Percentiles rank a stretch among this genome's conserved stretches.
These are phyloP conservation scores for Pachypeltis micranthus DNA, from an alignment of 1,140 invertebrate species.

Conservation along the genomic window DNA sequence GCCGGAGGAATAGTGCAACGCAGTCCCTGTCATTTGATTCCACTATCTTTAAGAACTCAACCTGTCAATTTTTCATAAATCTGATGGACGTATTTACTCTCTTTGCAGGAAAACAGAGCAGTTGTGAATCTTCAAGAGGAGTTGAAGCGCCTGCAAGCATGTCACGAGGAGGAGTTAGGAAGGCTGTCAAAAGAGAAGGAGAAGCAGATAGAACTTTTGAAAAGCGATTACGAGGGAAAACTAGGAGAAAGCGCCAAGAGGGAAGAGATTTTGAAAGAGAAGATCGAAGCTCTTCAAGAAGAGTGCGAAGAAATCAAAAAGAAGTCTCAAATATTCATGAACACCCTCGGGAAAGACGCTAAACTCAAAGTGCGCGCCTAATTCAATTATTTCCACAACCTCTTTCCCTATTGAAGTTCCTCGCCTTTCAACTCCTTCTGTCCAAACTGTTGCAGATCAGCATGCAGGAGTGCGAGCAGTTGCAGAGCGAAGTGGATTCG, in stretches of 20 bases:
- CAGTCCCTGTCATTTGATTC: no score
- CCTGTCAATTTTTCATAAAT: not conserved
- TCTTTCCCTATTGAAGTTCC: no score
- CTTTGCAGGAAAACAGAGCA: slow-evolving; percentile 15
- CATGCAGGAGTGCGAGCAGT: slow-evolving; percentile 32
- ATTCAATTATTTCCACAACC: no score
- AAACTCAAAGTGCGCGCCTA: slow-evolving; percentile 29
- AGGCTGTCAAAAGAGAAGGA: slow-evolving; percentile 14
- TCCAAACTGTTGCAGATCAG: slow-evolving; percentile 34
- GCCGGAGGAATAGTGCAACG: no score
- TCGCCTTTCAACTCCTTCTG: no score
- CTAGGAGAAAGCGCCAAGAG: slow-evolving; percentile 26
- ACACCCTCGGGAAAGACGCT: slow-evolving; percentile 30
- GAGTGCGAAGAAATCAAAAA: slow-evolving; percentile 32
- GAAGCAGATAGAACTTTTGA: slow-evolving; percentile 7
- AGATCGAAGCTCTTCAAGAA: slow-evolving; percentile 28
- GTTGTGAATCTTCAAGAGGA: slow-evolving; percentile 20
- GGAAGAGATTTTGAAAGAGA: slow-evolving; percentile 30
- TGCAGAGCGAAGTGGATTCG: slow-evolving; percentile 56
- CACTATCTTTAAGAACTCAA: no score
- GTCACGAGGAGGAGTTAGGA: slow-evolving; percentile 18
- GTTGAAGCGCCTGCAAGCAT: slow-evolving; percentile 14
- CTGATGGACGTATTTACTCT: not conserved
- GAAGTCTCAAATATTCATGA: slow-evolving; percentile 26
- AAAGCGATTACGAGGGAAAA: slow-evolving; percentile 1